phyloP scores from a whole-genome alignment of 2,888 invertebrate genomes.

The Tetramorium bicarinatum region DNA sequence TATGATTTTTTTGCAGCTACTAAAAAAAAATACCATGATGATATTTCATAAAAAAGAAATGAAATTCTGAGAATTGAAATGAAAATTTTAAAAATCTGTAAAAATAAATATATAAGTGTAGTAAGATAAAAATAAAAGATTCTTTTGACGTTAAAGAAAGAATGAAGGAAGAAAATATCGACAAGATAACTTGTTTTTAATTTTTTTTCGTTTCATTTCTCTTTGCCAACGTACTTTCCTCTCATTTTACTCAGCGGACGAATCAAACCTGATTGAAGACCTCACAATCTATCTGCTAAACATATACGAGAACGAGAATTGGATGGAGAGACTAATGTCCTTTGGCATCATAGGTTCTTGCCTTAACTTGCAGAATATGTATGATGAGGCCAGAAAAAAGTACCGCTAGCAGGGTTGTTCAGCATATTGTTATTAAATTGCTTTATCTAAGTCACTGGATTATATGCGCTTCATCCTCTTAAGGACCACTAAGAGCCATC shows the following conservation, averaged over 20 bases:
- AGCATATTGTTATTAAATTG: conserved; percentile 76
- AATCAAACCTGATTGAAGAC: conserved; percentile 55
- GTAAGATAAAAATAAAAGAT: background rate
- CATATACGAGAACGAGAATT: conserved; percentile 69
- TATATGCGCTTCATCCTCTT: too few relatives aligned
- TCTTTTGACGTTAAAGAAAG: background rate
- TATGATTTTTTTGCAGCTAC: background rate
- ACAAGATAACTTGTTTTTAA: background rate
- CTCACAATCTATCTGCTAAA: conserved; percentile 77
- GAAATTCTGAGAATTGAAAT: background rate
- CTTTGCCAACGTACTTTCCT: conserved; percentile 59
- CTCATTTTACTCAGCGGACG: background rate
- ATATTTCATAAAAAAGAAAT: background rate
- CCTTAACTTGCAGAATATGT: conserved; percentile 75
- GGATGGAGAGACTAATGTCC: conserved; percentile 77
- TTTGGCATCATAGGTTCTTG: conserved; percentile 78
- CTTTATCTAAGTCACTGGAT: background rate
- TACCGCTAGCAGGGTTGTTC: too few relatives aligned
- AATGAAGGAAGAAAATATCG: background rate
- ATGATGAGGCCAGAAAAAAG: conserved; percentile 72
- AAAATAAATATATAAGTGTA: background rate
- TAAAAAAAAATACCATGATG: background rate
- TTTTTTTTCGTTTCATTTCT: conserved; percentile 28
- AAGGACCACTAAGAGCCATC: too few relatives aligned
- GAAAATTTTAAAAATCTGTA: background rate